Percentiles rank a stretch among this genome's conserved stretches.
phyloP scores from a whole-genome alignment of 2,888 invertebrate genomes.

The Apodemia duryi region DNA sequence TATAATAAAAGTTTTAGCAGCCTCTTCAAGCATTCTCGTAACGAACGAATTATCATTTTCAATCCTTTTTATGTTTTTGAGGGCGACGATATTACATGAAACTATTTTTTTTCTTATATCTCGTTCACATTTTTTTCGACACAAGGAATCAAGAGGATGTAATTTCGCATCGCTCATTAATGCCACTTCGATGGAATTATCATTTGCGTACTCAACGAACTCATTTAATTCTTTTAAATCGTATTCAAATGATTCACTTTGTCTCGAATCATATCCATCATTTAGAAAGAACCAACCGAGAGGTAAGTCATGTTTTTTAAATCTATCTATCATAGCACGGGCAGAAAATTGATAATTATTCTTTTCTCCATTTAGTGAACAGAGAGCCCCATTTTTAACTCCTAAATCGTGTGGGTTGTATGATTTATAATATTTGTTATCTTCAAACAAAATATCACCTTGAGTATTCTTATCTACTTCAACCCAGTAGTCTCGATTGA shows the following conservation, averaged over 20 bases:
- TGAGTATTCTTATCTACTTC: constrained; percentile 43
- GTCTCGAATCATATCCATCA: constrained; percentile 70
- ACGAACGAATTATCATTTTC: constrained; percentile 65
- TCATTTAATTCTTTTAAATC: constrained; percentile 60
- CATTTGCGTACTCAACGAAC: constrained; percentile 54
- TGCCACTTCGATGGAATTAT: constrained; percentile 58
- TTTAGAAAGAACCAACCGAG: constrained; percentile 70
- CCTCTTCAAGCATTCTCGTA: constrained; percentile 58
- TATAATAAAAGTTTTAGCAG: constrained; percentile 49
- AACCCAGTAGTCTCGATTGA: constrained; percentile 71
- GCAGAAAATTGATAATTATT: constrained; percentile 71
- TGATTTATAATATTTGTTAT: constrained; percentile 61
- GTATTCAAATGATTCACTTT: constrained; percentile 62
- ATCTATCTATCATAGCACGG: constrained; percentile 67
- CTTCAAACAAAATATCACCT: constrained; percentile 60
- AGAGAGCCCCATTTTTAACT: constrained; percentile 55
- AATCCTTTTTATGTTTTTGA: constrained; percentile 72
- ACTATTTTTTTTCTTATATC: constrained; percentile 59
- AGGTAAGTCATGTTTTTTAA: constrained; percentile 59
- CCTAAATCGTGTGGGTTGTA: constrained; percentile 55
- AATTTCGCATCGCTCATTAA: constrained; percentile 69
- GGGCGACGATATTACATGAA: constrained; percentile 56
- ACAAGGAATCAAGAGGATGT: constrained; percentile 52
- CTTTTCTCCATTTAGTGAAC: constrained; percentile 69
- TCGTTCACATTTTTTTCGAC: constrained; percentile 66